phyloP scores from a whole-genome alignment of 2,797 vertebrate genomes.

The Aselliscus stoliczkanus region DNA sequence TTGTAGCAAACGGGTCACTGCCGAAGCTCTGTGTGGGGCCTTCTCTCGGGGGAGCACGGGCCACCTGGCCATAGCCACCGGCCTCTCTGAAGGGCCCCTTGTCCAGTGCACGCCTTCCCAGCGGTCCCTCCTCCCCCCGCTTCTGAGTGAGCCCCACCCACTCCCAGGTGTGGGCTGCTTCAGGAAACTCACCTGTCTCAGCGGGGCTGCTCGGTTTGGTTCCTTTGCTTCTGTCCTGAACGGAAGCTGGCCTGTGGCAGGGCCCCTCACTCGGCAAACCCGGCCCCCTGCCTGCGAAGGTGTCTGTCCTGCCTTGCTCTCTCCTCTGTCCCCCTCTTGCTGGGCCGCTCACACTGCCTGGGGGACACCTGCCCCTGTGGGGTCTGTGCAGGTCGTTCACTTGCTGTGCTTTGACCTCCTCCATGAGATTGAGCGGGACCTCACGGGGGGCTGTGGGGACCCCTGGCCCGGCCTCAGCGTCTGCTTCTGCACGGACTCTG shows the following conservation, averaged over 20 bases:
- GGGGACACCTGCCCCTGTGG: too few relatives aligned
- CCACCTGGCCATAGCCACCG: rapidly evolving
- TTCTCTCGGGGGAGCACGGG: neutral
- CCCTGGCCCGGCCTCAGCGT: neutral
- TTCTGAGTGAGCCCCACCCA: neutral
- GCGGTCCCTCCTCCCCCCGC: neutral
- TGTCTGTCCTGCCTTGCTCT: neutral
- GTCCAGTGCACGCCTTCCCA: too few relatives aligned
- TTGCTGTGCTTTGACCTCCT: neutral
- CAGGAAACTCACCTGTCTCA: neutral
- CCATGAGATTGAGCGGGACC: neutral
- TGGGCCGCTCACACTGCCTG: neutral
- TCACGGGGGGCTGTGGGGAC: neutral
- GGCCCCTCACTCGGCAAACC: neutral
- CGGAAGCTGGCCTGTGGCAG: rapidly evolving
- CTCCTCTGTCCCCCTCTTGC: neutral
- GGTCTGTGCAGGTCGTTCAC: too few relatives aligned
- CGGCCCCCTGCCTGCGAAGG: neutral
- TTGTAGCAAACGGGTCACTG: too few relatives aligned
- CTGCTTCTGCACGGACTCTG: too few relatives aligned
- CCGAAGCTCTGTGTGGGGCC: neutral
- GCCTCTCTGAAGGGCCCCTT: neutral
- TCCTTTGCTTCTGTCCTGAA: too few relatives aligned
- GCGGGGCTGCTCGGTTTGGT: neutral
- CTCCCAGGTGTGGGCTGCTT: neutral